Conservation (phyloP, 1,140 invertebrate species). For the Drosophila simulans region DNA sequence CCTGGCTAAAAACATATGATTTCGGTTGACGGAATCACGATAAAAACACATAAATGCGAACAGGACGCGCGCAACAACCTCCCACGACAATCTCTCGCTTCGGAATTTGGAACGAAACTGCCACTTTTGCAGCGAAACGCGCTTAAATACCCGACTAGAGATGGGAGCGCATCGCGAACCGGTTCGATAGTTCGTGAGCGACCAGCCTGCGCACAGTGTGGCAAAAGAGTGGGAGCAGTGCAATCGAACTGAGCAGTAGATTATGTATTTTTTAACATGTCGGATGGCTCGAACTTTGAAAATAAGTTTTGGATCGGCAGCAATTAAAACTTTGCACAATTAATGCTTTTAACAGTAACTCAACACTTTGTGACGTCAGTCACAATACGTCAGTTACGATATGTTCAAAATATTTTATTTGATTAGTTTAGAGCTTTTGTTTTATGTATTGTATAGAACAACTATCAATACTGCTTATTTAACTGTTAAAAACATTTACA, state of each 20-base stretch:
- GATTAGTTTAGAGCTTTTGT: too few species aligned
- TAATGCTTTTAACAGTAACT: too few species aligned
- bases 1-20: slow-evolving; percentile 28
- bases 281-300: too few species aligned
- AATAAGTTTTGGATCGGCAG: too few species aligned
- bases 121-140: background rate
- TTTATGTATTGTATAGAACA: too few species aligned
- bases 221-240: background rate
- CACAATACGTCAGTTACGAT: too few species aligned
- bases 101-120: slow-evolving; percentile 3
- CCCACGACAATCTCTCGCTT: slow-evolving; percentile 1
- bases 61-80: slow-evolving; percentile 11
- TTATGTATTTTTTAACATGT: too few species aligned
- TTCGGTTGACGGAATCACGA: slow-evolving; percentile 23
- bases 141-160: slow-evolving; percentile 3
- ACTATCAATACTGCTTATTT: too few species aligned
- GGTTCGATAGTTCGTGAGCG: background rate
- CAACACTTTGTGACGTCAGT: too few species aligned
- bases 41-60: slow-evolving; percentile 28
- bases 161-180: background rate
- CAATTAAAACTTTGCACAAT: too few species aligned
- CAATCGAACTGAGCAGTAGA: background rate
- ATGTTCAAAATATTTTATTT: too few species aligned
- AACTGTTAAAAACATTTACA: too few species aligned
- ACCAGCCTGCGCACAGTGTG: background rate